Base-by-base conservation (phyloP, 2,888 invertebrate genomes). In the Pseudococcus longispinus region DNA sequence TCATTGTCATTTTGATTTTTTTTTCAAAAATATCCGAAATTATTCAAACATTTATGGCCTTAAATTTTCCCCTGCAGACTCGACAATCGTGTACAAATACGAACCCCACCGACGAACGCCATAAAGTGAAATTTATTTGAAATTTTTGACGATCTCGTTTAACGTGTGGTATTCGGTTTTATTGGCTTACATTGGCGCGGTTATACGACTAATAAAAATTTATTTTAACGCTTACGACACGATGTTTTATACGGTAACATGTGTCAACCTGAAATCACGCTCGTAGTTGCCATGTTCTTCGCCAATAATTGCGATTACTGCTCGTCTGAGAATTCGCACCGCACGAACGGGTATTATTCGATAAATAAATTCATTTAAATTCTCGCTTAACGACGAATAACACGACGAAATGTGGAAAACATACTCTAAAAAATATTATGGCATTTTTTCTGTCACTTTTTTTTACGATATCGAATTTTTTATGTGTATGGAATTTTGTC, bases 181-280 rank as follows among this genome's bases (percentile, higher is more conserved):
- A 70, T 70, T 70, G 29, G 70, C 29, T 15, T 18, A 18, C 29
- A 70, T 29, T 60, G 60, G 60, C 20, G 9, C 60, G 60, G 70
- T 15, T 29, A 29, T 70, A 70, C 70, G 60, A 60, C 70, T 70
- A 29, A 29, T 70, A 70, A 70, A 70, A 70, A 70, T 70, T 70
- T 70, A 70, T 70, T 70, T 70, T 70, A 70, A 70, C 70, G 29
- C 29, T 70, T 60, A 60, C 70, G 29, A 70, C 70, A 32, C 26
- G 70, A 5, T 20, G 26, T 70, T 29, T 70, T 29, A 20, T 70
- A 60, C 23, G 23, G 60, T 70, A 70, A 70, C 70, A 70, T 29
- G 70, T 70, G 70, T 70, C 29, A 70, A 29, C 26, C 70, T 29
- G 29, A 70, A 18, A 70, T 70, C 70, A 70, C 18, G 20, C 70